phyloP scores from a whole-genome alignment of 2,888 invertebrate species.

The Harpalus rubripes region DNA sequence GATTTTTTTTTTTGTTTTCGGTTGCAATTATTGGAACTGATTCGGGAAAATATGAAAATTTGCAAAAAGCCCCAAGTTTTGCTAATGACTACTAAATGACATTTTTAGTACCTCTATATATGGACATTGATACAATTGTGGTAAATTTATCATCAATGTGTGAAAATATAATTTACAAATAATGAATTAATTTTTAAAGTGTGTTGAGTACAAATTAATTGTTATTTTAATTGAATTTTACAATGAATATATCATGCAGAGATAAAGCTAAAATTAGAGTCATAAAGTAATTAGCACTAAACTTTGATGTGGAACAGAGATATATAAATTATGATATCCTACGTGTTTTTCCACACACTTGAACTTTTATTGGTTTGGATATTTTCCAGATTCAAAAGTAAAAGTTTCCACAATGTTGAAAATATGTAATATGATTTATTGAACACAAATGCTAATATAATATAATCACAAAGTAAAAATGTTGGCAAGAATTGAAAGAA shows the following conservation, averaged over 20 bases:
- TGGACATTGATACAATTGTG: not conserved
- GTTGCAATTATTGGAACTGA: not conserved
- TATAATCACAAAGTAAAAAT: slow-evolving; percentile 9
- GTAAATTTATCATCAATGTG: not conserved
- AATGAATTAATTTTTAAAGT: not conserved
- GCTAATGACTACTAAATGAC: not conserved
- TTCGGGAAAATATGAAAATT: slow-evolving; percentile 7
- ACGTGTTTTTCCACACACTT: not conserved
- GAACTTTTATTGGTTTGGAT: slow-evolving; percentile 27
- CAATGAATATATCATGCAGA: not conserved
- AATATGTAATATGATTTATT: slow-evolving; percentile 28
- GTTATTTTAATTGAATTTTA: not conserved
- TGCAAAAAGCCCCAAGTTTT: not conserved
- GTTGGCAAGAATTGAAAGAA: slow-evolving; percentile 9
- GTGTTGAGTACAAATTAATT: not conserved
- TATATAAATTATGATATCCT: slow-evolving; percentile 28
- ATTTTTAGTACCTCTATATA: not conserved
- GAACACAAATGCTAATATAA: not conserved
- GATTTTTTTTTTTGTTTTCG: slow-evolving; percentile 9
- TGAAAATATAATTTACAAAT: not conserved
- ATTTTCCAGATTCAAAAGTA: slow-evolving; percentile 41
- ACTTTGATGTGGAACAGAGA: not conserved
- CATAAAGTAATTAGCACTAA: too few species aligned
- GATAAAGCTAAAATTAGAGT: too few species aligned
- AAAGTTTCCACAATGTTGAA: slow-evolving; percentile 26